phyloP scores from a whole-genome alignment of 1,140 invertebrate species.

The Coelopa frigida region DNA sequence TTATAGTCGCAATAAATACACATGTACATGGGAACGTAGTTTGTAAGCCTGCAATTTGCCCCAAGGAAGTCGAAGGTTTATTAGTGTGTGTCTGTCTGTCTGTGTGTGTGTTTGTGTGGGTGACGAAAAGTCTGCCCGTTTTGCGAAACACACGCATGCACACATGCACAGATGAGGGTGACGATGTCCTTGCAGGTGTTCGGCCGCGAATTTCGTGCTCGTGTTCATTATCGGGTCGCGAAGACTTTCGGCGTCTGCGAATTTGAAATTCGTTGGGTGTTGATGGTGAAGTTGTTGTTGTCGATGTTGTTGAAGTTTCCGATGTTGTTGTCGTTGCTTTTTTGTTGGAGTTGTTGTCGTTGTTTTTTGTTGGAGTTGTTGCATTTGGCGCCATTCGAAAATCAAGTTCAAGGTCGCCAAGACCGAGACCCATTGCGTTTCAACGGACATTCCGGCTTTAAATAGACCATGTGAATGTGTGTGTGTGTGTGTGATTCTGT shows the following conservation, averaged over 20 bases:
- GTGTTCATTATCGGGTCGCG: slow-evolving; percentile 7
- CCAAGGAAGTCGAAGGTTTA: no score
- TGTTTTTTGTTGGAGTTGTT: background rate
- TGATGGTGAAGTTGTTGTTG: no score
- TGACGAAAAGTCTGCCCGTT: background rate
- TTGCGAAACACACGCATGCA: background rate
- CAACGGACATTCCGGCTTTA: no score
- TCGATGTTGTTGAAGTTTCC: slow-evolving; percentile 2
- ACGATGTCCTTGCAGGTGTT: background rate
- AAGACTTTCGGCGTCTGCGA: no score
- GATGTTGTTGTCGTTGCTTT: background rate
- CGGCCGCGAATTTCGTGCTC: slow-evolving; percentile 4
- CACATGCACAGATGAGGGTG: background rate
- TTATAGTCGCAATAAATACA: no score
- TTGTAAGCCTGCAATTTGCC: no score
- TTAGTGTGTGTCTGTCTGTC: no score
- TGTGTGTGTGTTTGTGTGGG: slow-evolving; percentile 2
- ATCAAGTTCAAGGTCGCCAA: no score
- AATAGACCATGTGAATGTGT: background rate
- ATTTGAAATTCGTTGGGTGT: no score
- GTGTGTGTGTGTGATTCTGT: background rate
- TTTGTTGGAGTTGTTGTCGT: background rate
- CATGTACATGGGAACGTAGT: no score
- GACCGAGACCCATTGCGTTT: no score
- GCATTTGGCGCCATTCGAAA: no score